phyloP scores from a whole-genome alignment of 2,888 invertebrate genomes.

The Halocaridina rubra region DNA sequence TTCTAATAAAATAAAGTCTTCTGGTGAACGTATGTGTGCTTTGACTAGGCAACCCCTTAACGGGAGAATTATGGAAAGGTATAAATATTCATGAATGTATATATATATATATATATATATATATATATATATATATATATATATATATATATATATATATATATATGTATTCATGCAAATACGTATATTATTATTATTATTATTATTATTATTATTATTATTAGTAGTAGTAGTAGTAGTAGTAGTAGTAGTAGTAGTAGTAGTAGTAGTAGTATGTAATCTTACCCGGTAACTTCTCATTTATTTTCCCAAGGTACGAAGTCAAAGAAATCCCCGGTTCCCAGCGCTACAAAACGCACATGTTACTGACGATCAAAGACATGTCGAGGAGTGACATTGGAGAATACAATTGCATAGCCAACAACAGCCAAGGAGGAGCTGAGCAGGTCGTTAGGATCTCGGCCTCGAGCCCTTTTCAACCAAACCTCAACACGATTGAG shows the following conservation, averaged over 20 bases:
- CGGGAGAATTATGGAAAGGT: not conserved
- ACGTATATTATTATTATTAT: too few species aligned
- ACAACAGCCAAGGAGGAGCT: constrained; percentile 63
- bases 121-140: not conserved
- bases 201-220: too few species aligned
- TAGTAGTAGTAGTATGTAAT: too few species aligned
- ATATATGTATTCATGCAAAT: not conserved
- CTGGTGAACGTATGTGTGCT: too few species aligned
- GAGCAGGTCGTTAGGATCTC: constrained; percentile 60
- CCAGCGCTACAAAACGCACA: constrained; percentile 58
- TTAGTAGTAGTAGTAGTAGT: too few species aligned
- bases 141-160: not conserved
- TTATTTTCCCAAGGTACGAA: constrained; percentile 38
- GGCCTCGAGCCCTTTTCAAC: constrained; percentile 33
- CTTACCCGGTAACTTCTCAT: too few species aligned
- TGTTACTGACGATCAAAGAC: constrained; percentile 51
- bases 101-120: not conserved
- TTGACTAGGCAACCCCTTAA: too few species aligned
- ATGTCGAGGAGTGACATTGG: constrained; percentile 53
- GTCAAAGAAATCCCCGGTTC: constrained; percentile 42
- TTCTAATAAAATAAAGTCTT: too few species aligned
- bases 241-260: too few species aligned
- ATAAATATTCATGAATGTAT: not conserved
- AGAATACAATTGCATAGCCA: constrained; percentile 62
- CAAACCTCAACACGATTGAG: constrained; percentile 48